phyloP scores from a whole-genome alignment of 2,113 vertebrate genomes.

The Ailuropoda melanoleuca region DNA sequence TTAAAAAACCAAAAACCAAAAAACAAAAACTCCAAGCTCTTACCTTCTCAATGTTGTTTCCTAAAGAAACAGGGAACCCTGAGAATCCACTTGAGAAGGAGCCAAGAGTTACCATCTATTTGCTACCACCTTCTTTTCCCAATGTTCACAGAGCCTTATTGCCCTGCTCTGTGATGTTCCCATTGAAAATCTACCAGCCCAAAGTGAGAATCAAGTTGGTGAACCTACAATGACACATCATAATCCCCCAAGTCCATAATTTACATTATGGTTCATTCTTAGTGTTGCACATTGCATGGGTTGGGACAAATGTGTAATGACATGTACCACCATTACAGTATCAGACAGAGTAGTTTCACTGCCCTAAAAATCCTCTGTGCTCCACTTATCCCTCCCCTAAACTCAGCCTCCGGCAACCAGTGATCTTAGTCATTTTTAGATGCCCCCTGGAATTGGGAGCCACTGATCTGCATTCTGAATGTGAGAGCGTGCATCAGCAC shows the following conservation, averaged over 20 bases:
- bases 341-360: neutral
- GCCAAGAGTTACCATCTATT: neutral
- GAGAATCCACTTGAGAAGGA: neutral
- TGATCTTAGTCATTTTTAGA: neutral
- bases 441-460: neutral
- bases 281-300: neutral
- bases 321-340: neutral
- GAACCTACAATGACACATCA: neutral
- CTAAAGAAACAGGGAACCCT: neutral
- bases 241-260: neutral
- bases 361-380: neutral
- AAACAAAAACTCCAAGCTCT: neutral
- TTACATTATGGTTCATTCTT: neutral
- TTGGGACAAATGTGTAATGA: neutral
- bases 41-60: neutral
- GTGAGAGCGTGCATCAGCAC: neutral
- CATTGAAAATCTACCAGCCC: neutral
- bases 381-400: neutral
- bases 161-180: neutral
- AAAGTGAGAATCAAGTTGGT: neutral
- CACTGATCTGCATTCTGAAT: neutral
- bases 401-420: neutral
- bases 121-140: neutral
- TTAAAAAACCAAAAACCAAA: no score
- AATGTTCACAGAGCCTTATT: neutral